These are phyloP conservation scores for Molanna angustata DNA, from an alignment of 2,888 invertebrate genomes.

Conservation along the genomic window DNA sequence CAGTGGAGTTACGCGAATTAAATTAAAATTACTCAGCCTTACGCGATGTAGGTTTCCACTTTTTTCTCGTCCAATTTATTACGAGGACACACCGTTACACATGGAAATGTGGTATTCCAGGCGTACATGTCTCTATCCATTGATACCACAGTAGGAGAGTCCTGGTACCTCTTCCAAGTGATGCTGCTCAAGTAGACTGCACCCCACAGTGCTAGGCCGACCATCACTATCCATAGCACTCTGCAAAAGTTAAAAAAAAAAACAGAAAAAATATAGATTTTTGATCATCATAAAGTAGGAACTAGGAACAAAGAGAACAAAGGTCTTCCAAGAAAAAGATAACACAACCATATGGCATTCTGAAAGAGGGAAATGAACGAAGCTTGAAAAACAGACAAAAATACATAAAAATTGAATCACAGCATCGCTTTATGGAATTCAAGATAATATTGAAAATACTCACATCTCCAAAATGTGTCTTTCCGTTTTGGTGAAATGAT, in stretches of 20 bases:
- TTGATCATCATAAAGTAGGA: no score
- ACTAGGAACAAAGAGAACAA: no score
- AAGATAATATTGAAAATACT: conserved; percentile 33
- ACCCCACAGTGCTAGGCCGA: conserved; percentile 54
- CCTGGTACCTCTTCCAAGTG: conserved; percentile 65
- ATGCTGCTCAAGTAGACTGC: conserved; percentile 56
- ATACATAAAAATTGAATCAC: not conserved
- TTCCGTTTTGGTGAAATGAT: conserved; percentile 47
- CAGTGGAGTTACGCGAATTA: not conserved
- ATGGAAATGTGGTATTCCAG: conserved; percentile 71
- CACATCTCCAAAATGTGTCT: conserved; percentile 52
- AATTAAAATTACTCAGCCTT: conserved; percentile 33
- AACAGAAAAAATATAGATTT: not conserved
- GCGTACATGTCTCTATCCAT: conserved; percentile 71
- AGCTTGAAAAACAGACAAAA: not conserved
- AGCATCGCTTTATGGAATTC: no score
- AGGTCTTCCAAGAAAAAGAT: no score
- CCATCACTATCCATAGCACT: conserved; percentile 56
- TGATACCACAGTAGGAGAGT: conserved; percentile 69
- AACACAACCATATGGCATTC: no score
- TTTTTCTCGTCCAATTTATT: conserved; percentile 55
- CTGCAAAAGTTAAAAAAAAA: conserved; percentile 38
- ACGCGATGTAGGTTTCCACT: conserved; percentile 55
- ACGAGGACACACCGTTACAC: conserved; percentile 64
- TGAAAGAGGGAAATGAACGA: not conserved